phyloP scores from a whole-genome alignment of 2,888 invertebrate species.

The Criorhina ranunculi region DNA sequence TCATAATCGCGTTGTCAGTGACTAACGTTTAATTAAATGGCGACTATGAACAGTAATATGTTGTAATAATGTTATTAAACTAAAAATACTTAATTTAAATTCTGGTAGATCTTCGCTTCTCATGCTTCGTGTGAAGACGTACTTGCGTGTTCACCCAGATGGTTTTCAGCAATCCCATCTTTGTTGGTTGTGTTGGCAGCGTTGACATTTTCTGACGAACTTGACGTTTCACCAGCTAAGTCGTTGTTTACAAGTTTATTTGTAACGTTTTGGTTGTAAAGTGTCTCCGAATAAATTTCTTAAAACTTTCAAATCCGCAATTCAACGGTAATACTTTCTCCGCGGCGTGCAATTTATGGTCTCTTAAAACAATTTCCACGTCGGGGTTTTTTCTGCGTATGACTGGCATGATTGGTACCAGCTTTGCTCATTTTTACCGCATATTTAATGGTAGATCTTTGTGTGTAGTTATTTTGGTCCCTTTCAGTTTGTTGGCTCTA shows the following conservation, averaged over 20 bases:
- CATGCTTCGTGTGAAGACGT: neutral
- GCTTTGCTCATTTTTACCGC: too few species aligned
- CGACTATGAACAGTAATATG: neutral
- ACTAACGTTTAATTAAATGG: slow-evolving; percentile 6
- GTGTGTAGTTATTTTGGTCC: too few species aligned
- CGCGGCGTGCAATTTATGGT: too few species aligned
- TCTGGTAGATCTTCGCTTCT: neutral
- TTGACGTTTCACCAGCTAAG: neutral
- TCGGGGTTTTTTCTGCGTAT: too few species aligned
- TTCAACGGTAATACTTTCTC: too few species aligned
- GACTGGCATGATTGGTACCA: too few species aligned
- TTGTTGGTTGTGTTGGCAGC: neutral
- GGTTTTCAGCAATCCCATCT: neutral
- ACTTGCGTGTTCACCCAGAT: neutral
- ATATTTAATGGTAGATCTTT: too few species aligned
- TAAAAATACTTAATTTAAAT: slow-evolving; percentile 15
- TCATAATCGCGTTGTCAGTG: slow-evolving; percentile 21
- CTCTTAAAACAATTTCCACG: too few species aligned
- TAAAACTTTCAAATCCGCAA: too few species aligned
- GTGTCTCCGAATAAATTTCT: too few species aligned
- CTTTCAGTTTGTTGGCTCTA: too few species aligned
- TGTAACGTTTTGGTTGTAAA: neutral
- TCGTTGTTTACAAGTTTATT: neutral
- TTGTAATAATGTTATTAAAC: neutral
- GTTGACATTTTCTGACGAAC: neutral